Evolutionary conservation across 2,797 vertebrate genomes (phyloP).

Genomic region (Etheostoma perlongum): DNA sequence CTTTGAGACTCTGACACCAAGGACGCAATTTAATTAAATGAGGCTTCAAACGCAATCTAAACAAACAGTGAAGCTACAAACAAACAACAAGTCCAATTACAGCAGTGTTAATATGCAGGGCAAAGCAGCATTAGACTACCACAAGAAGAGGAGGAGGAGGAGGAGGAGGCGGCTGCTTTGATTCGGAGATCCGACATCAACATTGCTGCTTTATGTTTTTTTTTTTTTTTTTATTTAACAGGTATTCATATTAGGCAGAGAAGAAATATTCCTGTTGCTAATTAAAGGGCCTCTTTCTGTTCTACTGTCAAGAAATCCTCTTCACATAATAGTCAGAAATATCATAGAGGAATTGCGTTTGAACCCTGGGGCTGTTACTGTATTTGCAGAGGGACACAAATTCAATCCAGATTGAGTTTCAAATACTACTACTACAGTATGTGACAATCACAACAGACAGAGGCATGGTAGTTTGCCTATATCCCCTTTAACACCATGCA

Average conservation of each 20-base stretch:
- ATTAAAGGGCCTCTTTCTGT: slow-evolving; percentile 50
- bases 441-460: slow-evolving; percentile 43
- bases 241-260: slow-evolving; percentile 43
- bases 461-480: slow-evolving; percentile 24
- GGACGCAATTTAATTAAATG: slow-evolving; percentile 72
- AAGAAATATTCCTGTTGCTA: slow-evolving; percentile 38
- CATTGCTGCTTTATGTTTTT: slow-evolving; percentile 14
- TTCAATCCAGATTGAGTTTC: slow-evolving; percentile 58
- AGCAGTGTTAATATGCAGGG: slow-evolving; percentile 73
- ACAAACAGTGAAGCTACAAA: slow-evolving; percentile 75
- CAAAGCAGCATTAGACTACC: slow-evolving; percentile 59
- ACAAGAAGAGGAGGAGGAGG: slow-evolving; percentile 38
- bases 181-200: slow-evolving; percentile 63
- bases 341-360: slow-evolving; percentile 38
- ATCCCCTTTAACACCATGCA: slow-evolving; percentile 29
- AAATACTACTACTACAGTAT: slow-evolving; percentile 33
- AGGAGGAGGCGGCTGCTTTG: slow-evolving; percentile 60
- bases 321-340: slow-evolving; percentile 32
- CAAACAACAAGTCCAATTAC: slow-evolving; percentile 78
- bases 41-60: slow-evolving; percentile 77
- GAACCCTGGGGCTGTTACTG: slow-evolving; percentile 22
- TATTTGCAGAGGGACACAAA: slow-evolving; percentile 43
- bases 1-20: slow-evolving; percentile 62
- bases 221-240: background rate
- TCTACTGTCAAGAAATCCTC: slow-evolving; percentile 38